A percentile compares a stretch with the other conserved stretches of the same genome.
Evolutionary conservation across 2,797 vertebrate species (phyloP).

Genomic region (Salmo trutta): DNA sequence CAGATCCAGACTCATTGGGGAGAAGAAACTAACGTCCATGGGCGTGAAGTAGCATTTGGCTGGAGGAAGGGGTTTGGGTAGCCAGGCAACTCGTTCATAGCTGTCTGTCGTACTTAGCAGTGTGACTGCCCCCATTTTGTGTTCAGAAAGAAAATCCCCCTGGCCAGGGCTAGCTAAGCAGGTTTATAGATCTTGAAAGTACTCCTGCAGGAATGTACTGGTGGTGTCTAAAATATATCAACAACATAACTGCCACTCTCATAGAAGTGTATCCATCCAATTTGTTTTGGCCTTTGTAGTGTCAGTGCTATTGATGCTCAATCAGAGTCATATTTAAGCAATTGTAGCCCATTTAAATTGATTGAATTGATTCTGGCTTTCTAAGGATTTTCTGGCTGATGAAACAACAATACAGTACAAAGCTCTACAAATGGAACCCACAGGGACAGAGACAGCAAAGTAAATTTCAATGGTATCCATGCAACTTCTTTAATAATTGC

Average conservation of each 20-base stretch:
- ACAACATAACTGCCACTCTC: neutral
- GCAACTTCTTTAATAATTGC: neutral
- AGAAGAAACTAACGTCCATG: no score
- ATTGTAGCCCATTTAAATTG: neutral
- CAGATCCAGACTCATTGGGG: no score
- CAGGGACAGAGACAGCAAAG: neutral
- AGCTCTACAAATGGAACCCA: neutral
- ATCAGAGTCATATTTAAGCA: neutral
- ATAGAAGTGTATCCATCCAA: neutral
- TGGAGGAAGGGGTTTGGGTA: no score
- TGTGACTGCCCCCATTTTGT: no score
- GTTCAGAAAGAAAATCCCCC: no score
- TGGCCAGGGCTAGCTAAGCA: no score
- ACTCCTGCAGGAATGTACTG: no score
- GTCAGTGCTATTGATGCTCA: neutral
- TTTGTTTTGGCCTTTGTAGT: neutral
- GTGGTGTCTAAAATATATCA: neutral
- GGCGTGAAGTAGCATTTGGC: no score
- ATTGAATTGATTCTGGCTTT: neutral
- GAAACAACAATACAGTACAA: neutral
- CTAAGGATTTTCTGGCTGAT: neutral
- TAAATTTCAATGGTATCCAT: neutral
- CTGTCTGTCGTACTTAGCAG: no score
- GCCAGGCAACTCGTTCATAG: no score
- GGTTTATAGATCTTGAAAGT: no score